phyloP scores from a whole-genome alignment of 2,888 invertebrate genomes.

The Thymelicus lineola region DNA sequence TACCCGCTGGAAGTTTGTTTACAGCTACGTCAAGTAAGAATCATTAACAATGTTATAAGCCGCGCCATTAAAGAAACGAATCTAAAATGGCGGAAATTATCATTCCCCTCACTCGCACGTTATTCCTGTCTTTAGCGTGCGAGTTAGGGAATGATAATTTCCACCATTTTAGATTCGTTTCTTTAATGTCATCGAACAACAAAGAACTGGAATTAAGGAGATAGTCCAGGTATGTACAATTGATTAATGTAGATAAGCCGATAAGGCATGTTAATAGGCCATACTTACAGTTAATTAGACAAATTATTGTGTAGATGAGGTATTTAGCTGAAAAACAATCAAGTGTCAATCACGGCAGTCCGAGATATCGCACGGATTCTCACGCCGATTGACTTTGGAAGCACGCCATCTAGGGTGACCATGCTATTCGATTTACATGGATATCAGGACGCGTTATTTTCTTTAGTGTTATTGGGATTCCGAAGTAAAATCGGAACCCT shows the following conservation, averaged over 20 bases:
- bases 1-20: no score
- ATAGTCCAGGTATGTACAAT: not conserved
- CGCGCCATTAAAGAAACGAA: no score
- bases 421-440: conserved; percentile 21
- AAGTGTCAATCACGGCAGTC: conserved; percentile 55
- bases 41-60: no score
- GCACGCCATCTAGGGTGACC: conserved; percentile 40
- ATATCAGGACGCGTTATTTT: not conserved
- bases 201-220: not conserved
- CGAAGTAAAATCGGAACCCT: no score
- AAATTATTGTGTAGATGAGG: conserved; percentile 20
- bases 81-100: no score
- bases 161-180: no score
- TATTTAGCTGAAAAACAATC: conserved; percentile 51
- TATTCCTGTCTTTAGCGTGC: no score
- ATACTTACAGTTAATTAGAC: conserved; percentile 12
- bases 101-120: no score
- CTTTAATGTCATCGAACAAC: no score
- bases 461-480: not conserved
- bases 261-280: conserved; percentile 5
- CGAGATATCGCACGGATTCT: conserved; percentile 70
- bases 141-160: no score
- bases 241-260: not conserved
- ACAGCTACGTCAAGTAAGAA: no score
- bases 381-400: conserved; percentile 57